Conservation (phyloP, 2,888 invertebrate species). For the Hylaea fasciaria region DNA sequence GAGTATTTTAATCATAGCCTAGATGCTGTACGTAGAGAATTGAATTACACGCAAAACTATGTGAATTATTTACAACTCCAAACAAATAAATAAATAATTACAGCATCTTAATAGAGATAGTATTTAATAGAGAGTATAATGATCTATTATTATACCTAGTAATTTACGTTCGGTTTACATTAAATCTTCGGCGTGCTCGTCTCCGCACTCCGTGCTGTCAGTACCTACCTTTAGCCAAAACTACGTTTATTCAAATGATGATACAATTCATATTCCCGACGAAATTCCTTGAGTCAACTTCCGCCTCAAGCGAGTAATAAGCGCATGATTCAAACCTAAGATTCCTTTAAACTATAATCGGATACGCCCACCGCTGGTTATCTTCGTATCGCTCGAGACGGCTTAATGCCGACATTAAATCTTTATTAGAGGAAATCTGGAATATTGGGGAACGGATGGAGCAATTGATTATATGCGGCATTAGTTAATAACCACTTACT, state of each 20-base stretch:
- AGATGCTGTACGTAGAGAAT: too few species aligned
- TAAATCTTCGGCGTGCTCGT: too few species aligned
- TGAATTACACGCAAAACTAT: too few species aligned
- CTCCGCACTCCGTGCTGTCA: too few species aligned
- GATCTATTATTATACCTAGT: too few species aligned
- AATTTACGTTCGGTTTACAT: too few species aligned
- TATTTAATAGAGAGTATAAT: too few species aligned
- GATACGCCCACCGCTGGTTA: constrained; percentile 51
- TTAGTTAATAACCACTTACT: background rate
- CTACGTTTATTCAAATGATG: background rate
- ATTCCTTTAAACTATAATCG: constrained; percentile 41
- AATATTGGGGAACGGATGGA: constrained; percentile 54
- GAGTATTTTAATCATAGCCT: too few species aligned
- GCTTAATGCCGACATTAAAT: constrained; percentile 56
- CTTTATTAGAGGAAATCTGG: constrained; percentile 58
- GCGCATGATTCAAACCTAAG: constrained; percentile 37
- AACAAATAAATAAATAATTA: too few species aligned
- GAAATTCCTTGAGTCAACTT: constrained; percentile 24
- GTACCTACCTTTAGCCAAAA: too few species aligned
- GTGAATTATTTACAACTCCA: too few species aligned
- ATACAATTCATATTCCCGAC: background rate
- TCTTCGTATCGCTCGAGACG: constrained; percentile 36
- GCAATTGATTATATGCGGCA: constrained; percentile 31
- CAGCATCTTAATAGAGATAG: too few species aligned
- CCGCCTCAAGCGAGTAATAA: constrained; percentile 5